Base-by-base conservation (phyloP, 2,888 invertebrate species). In the Proisotoma minuta region DNA sequence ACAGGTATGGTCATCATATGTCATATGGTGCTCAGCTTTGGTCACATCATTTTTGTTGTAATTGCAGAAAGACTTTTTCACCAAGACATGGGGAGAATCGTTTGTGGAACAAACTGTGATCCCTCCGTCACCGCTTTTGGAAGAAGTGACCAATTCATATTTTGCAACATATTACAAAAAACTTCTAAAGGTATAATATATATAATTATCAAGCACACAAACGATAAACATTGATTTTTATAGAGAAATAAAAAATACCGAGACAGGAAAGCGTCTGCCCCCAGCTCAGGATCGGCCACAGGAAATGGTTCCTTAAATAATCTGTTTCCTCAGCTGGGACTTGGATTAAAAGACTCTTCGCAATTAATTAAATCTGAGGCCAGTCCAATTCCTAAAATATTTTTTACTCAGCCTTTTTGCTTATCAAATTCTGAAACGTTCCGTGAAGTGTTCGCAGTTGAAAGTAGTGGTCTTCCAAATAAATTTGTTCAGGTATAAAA, bases 81-180 rank as follows among this genome's bases (percentile, higher is more conserved):
- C 95, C 0, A 93, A 92, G 78, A 94, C 94, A 66, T 99, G 98
- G 98, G 98, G 99, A 49, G 96, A 96, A 75, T 83, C 85, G 63
- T 99, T 99, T 79, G 84, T 93, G 22, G 95, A 95, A 68, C 87
- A 75, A 43, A 81, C 84, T 26, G 84, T 86, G 50, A 84, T 95
- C 74, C 83, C 86, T 40, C 85, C 87, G 71, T 89, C 90, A 74
- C 85, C 87, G 0, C 3, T 57, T 10, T 80, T 96, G 72, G 91
- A 91, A 43, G 88, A 91, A 75, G 87, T 97, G 63, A 86, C 85
- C 18, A 83, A 86, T 76, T 83, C 85, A 49, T 90, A 94, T 78
- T 96, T 98, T 79, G 89, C 92, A 73, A 81, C 83, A 28, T 98
- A 97, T 78, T 81, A 94, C 71, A 86, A 87, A 75, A 91, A 87